phyloP scores from a whole-genome alignment of 2,888 invertebrate species.

The Andrena fulva region DNA sequence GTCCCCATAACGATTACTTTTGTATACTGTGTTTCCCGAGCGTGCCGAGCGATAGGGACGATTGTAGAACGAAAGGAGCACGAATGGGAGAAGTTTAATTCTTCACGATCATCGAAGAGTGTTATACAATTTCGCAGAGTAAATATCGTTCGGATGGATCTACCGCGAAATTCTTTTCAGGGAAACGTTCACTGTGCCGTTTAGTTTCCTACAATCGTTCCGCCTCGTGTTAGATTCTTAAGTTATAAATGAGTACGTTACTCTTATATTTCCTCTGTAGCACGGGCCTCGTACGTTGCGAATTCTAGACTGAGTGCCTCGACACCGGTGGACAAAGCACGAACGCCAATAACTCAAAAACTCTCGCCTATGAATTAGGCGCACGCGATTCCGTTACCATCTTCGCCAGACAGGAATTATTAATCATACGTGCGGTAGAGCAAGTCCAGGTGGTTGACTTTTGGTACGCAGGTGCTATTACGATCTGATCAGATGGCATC shows the following conservation, averaged over 20 bases:
- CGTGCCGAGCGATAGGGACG: background rate
- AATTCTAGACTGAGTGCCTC: slow-evolving; percentile 26
- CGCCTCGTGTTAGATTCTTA: background rate
- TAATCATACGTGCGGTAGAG: slow-evolving; percentile 54
- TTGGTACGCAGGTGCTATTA: slow-evolving; percentile 62
- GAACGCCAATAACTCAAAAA: slow-evolving; percentile 50
- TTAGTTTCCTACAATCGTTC: background rate
- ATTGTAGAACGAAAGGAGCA: background rate
- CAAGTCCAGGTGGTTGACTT: slow-evolving; percentile 67
- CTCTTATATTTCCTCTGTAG: background rate
- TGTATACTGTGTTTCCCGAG: background rate
- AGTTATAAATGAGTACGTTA: background rate
- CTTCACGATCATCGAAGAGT: background rate
- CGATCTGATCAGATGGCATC: slow-evolving; percentile 61
- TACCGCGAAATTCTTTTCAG: background rate
- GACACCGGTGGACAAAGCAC: slow-evolving; percentile 37
- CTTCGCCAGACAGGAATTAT: slow-evolving; percentile 59
- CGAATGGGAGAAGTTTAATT: slow-evolving; percentile 1
- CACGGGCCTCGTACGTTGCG: background rate
- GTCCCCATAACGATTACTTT: background rate
- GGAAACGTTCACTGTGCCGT: background rate
- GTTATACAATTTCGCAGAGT: no score
- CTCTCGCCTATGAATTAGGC: slow-evolving; percentile 55
- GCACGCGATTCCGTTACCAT: slow-evolving; percentile 61
- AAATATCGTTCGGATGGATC: no score